Percentiles rank a stretch among this genome's conserved stretches.
Conservation (phyloP, 2,888 invertebrate genomes). For the Eupsilia transversa region DNA sequence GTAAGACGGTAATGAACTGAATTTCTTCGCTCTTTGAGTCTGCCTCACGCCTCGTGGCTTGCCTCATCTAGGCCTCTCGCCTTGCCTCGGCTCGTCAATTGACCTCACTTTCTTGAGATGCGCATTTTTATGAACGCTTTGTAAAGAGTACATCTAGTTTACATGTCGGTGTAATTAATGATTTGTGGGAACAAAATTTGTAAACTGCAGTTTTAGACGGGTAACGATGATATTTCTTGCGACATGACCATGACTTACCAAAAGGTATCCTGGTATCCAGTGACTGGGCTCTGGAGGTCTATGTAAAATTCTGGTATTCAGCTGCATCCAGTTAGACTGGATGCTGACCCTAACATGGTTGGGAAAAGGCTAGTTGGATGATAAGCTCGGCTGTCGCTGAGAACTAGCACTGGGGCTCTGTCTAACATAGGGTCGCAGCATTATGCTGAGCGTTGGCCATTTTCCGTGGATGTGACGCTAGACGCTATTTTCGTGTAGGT, state of each 20-base stretch:
- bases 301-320: background rate
- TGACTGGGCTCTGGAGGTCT: background rate
- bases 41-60: constrained; percentile 69
- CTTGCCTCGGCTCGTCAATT: constrained; percentile 57
- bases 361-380: background rate
- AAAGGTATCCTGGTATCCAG: background rate
- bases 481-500: no score
- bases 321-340: background rate
- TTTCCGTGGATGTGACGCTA: no score
- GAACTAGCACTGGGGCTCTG: no score
- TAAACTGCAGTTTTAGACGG: constrained; percentile 22
- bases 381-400: no score
- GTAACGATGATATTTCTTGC: background rate
- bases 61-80: no score
- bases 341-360: background rate
- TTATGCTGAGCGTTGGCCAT: no score
- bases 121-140: constrained; percentile 62
- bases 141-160: constrained; percentile 41
- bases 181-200: background rate
- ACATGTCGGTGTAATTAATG: constrained; percentile 35
- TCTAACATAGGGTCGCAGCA: no score
- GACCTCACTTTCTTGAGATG: constrained; percentile 68
- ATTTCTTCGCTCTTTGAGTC: constrained; percentile 82
- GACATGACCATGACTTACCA: background rate
- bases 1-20: constrained; percentile 89